Evolutionary conservation across 2,113 vertebrate species (phyloP), one percentile per base, ranked within the genome.

Genomic region (Pteropus alecto): DNA sequence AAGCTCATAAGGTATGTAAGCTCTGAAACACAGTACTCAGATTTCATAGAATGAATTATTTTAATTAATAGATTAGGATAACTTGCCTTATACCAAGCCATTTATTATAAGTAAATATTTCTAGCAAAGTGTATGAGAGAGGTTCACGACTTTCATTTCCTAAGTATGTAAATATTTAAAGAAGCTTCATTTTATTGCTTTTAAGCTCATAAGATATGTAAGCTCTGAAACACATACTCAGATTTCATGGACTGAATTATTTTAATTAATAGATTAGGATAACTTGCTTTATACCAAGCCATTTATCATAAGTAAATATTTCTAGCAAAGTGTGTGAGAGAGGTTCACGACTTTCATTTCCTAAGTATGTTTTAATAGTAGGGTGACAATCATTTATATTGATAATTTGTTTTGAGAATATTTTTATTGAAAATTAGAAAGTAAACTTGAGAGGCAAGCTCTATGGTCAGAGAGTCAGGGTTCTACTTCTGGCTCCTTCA

Each of bases 141-240:
- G 35, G 2, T 60, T 71, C 21, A 58, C 41, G 51, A 46, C 3
- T 71, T 83, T 26, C 7, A 60, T 85, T 63, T 85, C 81, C 51
- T 71, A 35, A 67, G 30, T 58, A 58, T 84, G 48, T n/a, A 96
- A 94, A 76, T 90, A 87, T 67, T 77, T 82, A 93, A 92, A 70
- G 21, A 58, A 67, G 60, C 18, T 67, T 88, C 18, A 58, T 48
- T 83, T 90, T 79, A 48, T 30, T 60, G 46, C 58, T 60, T 70
- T 88, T 38, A 85, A 87, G 33, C 21, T 95, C 73, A 86, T 58
- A 85, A 93, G 76, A 22, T 18, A 60, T 33, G n/a, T 21, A 51
- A 56, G 2, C 24, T 63, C 60, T 77, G 86, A 13, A 89, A 7
- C 4, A 83, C 8, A 81, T 54, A 76, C 19, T 84, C 93, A 58